Base-by-base conservation (phyloP, 1,140 invertebrate species). In the Tigriopus japonicus region DNA sequence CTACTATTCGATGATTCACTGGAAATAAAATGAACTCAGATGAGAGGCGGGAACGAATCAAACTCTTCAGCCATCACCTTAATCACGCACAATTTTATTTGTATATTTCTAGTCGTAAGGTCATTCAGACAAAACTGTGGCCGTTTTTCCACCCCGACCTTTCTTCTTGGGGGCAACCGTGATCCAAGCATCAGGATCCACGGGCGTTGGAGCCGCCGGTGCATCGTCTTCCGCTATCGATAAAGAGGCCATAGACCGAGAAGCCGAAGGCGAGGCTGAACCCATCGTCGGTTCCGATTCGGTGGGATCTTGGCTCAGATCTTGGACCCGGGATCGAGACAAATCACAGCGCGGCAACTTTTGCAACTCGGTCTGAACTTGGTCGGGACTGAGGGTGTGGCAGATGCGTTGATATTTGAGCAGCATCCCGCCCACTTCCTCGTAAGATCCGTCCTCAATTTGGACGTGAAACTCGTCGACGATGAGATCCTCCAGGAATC, bases 291-390 rank as follows among this genome's bases (percentile, higher is more conserved):
- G n/a, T n/a, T 12, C 45, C 13, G 41, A 9, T 12, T 58, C 40
- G 15, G 28, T 2, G 2, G 55, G 13, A 35, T 61, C 51, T 2
- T 6, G 17, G 3, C 28, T 9, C 28, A 9, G 28, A 14, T 61
- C 59, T 15, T 61, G 45, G 17, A 54, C 17, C 21, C 51, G 19
- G 23, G 17, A 61, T 41, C 15, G 21, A 9, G 49, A 6, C 13
- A 61, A 40, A 40, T 61, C 59, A 61, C 59, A 61, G 6, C 40
- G 15, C 10, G 59, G 59, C 23, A 61, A 55, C 13, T 19, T 6
- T 6, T 23, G 52, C n/a, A 23, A 17, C 21, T 54, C 13, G 28
- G 52, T 15, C 5, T 13, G 21, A 6, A 23, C 59, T 19, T 54
- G 28, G 1, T 14, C 6, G 13, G 55, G 2, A 3, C 6, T 35